Evolutionary conservation across 1,140 invertebrate genomes (phyloP).

Genomic region (Phymorhynchus buccinoides): DNA sequence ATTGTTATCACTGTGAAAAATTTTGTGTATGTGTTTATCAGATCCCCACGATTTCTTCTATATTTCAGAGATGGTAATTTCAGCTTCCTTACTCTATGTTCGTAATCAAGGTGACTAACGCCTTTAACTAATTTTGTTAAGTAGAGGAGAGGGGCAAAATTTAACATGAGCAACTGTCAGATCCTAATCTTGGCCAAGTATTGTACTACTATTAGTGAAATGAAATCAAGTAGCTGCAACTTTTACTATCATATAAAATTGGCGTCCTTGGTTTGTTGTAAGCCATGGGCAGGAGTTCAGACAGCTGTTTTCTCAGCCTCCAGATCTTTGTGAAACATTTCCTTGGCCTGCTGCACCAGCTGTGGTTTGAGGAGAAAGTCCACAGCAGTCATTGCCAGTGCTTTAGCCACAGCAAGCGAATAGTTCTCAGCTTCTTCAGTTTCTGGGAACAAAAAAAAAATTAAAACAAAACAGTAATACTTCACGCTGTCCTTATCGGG

Average conservation of each 20-base stretch:
- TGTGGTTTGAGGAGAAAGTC: slow-evolving; percentile 49
- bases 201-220: background rate
- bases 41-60: no score
- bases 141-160: no score
- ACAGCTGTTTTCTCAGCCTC: background rate
- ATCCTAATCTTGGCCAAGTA: background rate
- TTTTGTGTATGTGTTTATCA: no score
- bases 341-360: slow-evolving; percentile 43
- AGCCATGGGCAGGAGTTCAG: no score
- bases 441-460: slow-evolving; percentile 34
- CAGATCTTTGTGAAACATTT: slow-evolving; percentile 44
- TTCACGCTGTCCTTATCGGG: background rate
- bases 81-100: no score
- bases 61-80: no score
- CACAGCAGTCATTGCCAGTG: slow-evolving; percentile 63
- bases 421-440: slow-evolving; percentile 55
- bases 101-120: no score
- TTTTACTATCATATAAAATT: no score
- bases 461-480: background rate
- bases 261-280: no score
- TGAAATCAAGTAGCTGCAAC: background rate
- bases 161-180: background rate
- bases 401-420: slow-evolving; percentile 61
- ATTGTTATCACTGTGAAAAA: no score
- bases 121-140: no score